phyloP scores from a whole-genome alignment of 2,888 invertebrate genomes.

The Pandemis cinnamomeana region DNA sequence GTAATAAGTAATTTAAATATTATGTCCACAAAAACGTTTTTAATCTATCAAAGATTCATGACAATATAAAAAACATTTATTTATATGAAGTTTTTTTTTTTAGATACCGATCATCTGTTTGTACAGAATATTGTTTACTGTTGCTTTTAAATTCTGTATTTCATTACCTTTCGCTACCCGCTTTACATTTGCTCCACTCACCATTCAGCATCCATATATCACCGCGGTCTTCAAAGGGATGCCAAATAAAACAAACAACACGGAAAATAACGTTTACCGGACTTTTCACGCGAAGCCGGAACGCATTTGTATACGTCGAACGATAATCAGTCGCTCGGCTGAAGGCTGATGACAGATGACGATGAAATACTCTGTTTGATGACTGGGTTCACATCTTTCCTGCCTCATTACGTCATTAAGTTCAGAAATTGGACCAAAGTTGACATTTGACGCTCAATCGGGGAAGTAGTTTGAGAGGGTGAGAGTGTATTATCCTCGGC shows the following conservation, averaged over 20 bases:
- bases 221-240: constrained; percentile 51
- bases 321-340: constrained; percentile 35
- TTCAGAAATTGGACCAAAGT: no score
- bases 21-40: no score
- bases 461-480: no score
- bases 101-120: no score
- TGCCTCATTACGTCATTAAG: no score
- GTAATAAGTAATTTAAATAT: no score
- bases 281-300: constrained; percentile 38
- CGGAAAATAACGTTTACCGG: constrained; percentile 42
- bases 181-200: not conserved
- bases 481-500: no score
- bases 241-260: constrained; percentile 50
- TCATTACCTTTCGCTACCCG: not conserved
- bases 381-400: constrained; percentile 1
- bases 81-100: no score
- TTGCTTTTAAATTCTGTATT: not conserved
- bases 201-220: constrained; percentile 39
- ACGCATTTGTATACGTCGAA: constrained; percentile 40
- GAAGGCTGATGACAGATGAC: constrained; percentile 26
- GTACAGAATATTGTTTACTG: no score
- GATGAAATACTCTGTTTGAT: constrained; percentile 2
- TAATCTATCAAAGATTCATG: no score
- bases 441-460: no score
- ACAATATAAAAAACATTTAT: no score